Evolutionary conservation across 2,888 invertebrate species (phyloP), one percentile per base, ranked within the genome.

Genomic region (Stratiomys singularior): DNA sequence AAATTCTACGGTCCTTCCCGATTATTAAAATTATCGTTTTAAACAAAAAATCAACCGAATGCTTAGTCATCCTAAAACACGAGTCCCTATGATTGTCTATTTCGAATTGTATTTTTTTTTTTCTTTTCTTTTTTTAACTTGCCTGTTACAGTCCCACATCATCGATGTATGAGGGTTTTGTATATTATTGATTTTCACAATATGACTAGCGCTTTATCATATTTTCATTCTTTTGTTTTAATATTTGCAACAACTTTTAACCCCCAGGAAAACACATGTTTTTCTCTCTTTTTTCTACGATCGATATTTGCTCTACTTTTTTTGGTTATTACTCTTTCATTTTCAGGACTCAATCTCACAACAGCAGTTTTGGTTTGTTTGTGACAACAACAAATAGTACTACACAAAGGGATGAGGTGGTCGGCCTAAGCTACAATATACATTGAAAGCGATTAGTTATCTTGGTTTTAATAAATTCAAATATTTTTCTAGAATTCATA

Each of bases 401-500:
- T 56, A 78, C 78, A 77, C 77, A 76, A 74, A 76, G 76, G 76
- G 78, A 67, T 76, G 77, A 76, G 28, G 69, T 76, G 63, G 79
- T 77, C 79, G 79, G 79, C 79, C 80, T 80, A 80, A 79, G 78
- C 79, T 80, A 79, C 80, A 79, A 80, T 78, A 79, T 69, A 79
- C 77, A 79, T 69, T 78, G 79, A 79, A 80, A 80, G 64, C 77
- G 71, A 80, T 80, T 77, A 80, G 78, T 80, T 76, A 77, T 27
- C 11, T 76, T 60, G 13, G 52, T 52, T 52, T 52, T 52, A 52
- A 52, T 18, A 52, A 52, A 18, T 52, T 52, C 52, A 52, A 23
- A 60, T 23, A 25, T 37, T 27, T n/a, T 18, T 28, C 58, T 52
- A 60, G 30, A 60, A 58, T 69, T n/a, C 21, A 27, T 71, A 52